Evolutionary conservation across 2,888 invertebrate genomes (phyloP), one percentile per base, ranked within the genome.

Genomic region (Antheraea yamamai): DNA sequence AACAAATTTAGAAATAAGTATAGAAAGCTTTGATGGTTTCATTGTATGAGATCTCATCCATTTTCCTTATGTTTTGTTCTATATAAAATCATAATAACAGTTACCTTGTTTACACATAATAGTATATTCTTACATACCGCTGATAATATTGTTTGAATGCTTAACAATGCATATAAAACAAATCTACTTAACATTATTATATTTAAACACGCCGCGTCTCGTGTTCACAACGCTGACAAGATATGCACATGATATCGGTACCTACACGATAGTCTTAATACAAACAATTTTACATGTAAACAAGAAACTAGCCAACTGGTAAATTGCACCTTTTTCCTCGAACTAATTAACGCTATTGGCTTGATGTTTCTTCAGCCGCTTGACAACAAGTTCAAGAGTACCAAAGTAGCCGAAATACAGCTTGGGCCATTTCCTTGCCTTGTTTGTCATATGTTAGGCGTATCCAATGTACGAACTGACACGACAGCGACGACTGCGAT

Each of bases 271-370:
- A 66, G 64, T 30, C 30, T 66, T 26, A 30, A 66, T 66, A 30
- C 30, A 66, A 66, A 66, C 64, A 66, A 30, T 30, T 66, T 66
- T 30, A 66, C 64, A 30, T 16, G 64, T 66, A 66, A 66, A 66
- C 10, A 55, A 55, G 55, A n/a, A 7, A 55, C 20, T 18, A 55
- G 20, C 7, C 55, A 55, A 20, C 55, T 7, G 20, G 20, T 20
- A 20, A 55, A 4, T 55, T n/a, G 55, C 18, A 55, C 35, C 7
- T 39, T 39, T 30, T 39, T 39, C 7, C 7, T 39, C 35, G 35
- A 39, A 39, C 35, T 39, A 39, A 39, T 0, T 39, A 30, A 30
- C 30, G 30, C 30, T 30, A 30, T 30, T 30, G 30, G 30, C 30
- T 30, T 30, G 30, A 30, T 30, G 30, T 30, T 30, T 3, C 30